These are phyloP conservation scores for Mesorhabditis spiculigera DNA, from an alignment of 2,888 invertebrate genomes.

Conservation along the genomic window DNA sequence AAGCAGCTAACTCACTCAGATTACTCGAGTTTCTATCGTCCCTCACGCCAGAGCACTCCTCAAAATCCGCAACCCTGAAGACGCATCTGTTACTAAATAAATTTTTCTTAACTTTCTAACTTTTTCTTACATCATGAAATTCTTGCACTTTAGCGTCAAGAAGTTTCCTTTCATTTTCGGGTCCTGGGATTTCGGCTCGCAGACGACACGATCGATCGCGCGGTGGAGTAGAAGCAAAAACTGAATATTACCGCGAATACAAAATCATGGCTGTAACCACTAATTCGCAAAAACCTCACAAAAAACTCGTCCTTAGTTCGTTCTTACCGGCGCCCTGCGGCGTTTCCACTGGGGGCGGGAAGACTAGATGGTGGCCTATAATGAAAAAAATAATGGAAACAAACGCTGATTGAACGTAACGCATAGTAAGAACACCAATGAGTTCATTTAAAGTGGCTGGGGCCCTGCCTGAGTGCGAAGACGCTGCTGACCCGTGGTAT, in stretches of 20 bases:
- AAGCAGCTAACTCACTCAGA: slow-evolving; percentile 36
- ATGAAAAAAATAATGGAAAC: slow-evolving; percentile 7
- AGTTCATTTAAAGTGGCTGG: slow-evolving; percentile 44
- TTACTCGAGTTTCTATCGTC: slow-evolving; percentile 54
- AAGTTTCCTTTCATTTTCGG: slow-evolving; percentile 29
- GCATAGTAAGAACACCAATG: slow-evolving; percentile 47
- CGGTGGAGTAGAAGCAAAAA: slow-evolving; percentile 49
- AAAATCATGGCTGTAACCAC: neutral
- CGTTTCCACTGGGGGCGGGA: slow-evolving; percentile 35
- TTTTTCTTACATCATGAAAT: slow-evolving; percentile 41
- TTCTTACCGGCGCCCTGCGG: slow-evolving; percentile 13
- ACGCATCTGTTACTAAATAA: slow-evolving; percentile 27
- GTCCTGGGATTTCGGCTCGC: slow-evolving; percentile 38
- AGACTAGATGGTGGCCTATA: slow-evolving; percentile 54
- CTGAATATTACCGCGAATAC: neutral
- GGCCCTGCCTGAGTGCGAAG: slow-evolving; percentile 47
- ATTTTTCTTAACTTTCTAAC: neutral
- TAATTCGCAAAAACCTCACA: slow-evolving; percentile 23
- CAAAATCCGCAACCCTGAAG: slow-evolving; percentile 38
- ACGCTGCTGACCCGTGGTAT: slow-evolving; percentile 50
- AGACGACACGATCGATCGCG: slow-evolving; percentile 50
- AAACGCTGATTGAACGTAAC: slow-evolving; percentile 16
- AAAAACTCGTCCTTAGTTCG: slow-evolving; percentile 39
- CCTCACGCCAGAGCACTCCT: slow-evolving; percentile 45
- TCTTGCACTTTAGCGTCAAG: slow-evolving; percentile 51